phyloP scores from a whole-genome alignment of 2,888 invertebrate species.

The Odontocerum albicorne region DNA sequence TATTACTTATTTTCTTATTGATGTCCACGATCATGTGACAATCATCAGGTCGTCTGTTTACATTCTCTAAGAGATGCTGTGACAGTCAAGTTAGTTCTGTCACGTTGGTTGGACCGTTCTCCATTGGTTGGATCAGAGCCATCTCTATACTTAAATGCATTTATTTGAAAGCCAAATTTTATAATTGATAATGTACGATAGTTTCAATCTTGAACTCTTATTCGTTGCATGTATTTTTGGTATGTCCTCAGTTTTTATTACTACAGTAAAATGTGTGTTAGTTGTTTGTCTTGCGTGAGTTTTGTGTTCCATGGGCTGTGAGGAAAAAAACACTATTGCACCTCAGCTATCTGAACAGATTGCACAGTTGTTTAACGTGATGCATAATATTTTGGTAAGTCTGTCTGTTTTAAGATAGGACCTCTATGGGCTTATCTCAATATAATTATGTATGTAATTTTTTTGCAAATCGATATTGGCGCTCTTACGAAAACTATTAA shows the following conservation, averaged over 20 bases:
- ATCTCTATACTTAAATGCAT: constrained; percentile 9
- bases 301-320: constrained; percentile 14
- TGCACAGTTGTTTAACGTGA: constrained; percentile 11
- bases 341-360: constrained; percentile 9
- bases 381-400: constrained; percentile 19
- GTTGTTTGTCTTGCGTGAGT: no score
- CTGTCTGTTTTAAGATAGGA: no score
- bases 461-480: no score
- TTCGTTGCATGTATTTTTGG: not conserved
- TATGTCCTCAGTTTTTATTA: not conserved
- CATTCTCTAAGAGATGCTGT: no score
- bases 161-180: not conserved
- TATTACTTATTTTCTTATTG: no score
- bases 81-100: no score
- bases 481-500: no score
- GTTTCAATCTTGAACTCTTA: not conserved
- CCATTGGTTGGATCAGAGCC: constrained; percentile 7
- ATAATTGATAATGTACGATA: constrained; percentile 2
- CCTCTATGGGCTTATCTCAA: no score
- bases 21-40: no score
- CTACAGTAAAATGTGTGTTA: no score
- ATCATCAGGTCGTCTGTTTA: no score
- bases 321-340: not conserved
- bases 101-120: constrained; percentile 1
- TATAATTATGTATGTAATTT: no score